These are phyloP conservation scores for Trididemnum nubilum DNA, from an alignment of 23 tunicate species.

Conservation along the genomic window DNA sequence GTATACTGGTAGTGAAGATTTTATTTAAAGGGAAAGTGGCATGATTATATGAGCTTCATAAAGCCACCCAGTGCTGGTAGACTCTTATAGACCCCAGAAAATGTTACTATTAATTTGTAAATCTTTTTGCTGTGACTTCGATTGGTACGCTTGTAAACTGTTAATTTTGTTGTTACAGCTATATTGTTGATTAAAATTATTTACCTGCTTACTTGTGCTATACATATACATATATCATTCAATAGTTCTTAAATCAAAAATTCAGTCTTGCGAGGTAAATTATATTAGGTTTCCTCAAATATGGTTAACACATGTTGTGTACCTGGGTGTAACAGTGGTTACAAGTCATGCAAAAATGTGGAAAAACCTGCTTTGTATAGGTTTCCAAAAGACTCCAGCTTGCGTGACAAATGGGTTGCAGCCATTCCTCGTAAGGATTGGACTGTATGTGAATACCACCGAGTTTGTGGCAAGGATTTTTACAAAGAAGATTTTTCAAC, in stretches of 20 bases:
- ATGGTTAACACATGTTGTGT: constrained; percentile 25
- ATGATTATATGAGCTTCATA: background rate
- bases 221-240: background rate
- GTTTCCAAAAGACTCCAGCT: constrained; percentile 4
- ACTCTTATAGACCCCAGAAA: background rate
- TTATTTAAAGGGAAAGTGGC: background rate
- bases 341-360: background rate
- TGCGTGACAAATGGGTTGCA: constrained; percentile 6
- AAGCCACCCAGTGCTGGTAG: background rate
- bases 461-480: constrained; percentile 7
- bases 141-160: background rate
- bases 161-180: background rate
- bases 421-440: constrained; percentile 28
- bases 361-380: constrained; percentile 4
- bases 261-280: background rate
- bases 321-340: constrained; percentile 21
- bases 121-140: background rate
- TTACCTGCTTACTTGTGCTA: background rate
- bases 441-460: background rate
- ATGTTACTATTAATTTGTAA: background rate
- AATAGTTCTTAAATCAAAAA: background rate
- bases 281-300: background rate
- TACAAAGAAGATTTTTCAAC: constrained; percentile 11
- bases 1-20: background rate
- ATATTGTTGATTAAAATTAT: background rate